Base-by-base conservation (phyloP, 2,113 vertebrate genomes). In the Mus spicilegus region DNA sequence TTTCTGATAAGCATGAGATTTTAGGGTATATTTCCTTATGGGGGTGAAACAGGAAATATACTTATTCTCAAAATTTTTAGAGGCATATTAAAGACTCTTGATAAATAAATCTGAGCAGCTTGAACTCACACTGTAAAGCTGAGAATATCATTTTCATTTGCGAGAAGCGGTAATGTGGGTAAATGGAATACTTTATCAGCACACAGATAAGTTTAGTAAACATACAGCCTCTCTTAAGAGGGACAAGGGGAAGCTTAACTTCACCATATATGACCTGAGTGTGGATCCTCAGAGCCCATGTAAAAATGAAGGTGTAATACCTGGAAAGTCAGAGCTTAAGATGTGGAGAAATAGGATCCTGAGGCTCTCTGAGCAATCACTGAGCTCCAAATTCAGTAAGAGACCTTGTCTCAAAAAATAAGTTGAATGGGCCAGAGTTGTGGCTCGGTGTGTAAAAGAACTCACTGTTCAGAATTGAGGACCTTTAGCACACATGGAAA, bases 121-220 rank as follows among this genome's bases (percentile, higher is more conserved):
- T 19, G 26, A 65, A 65, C n/a, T 46, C 26, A 85, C 7, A 19
- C n/a, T 84, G 3, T 39, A 65, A 28, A 46, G 7, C 24, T 65
- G 82, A 89, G 30, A 76, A 92, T 87, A 46, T 1, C 20, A 85
- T 46, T 5, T 67, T 96, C 84, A 67, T 75, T 93, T 96, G 28
- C 8, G 70, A 39, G 72, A 28, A 9, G 14, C 33, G 54, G 8
- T 77, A 16, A 86, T 42, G 88, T 56, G 81, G 58, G 46, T 36
- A 82, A 46, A 73, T 42, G 39, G 19, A 13, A 54, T 78, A 65
- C 36, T 84, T 93, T 42, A 58, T 87, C 28, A 90, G 39, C 11
- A 4, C 49, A 93, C 30, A 12, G 19, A 67, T 95, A 3, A 11
- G 22, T 28, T 11, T n/a, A 4, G 13, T 56, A 24, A 95, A 26